Conservation (phyloP, 2,113 vertebrate species). For the Nerophis lumbriciformis region DNA sequence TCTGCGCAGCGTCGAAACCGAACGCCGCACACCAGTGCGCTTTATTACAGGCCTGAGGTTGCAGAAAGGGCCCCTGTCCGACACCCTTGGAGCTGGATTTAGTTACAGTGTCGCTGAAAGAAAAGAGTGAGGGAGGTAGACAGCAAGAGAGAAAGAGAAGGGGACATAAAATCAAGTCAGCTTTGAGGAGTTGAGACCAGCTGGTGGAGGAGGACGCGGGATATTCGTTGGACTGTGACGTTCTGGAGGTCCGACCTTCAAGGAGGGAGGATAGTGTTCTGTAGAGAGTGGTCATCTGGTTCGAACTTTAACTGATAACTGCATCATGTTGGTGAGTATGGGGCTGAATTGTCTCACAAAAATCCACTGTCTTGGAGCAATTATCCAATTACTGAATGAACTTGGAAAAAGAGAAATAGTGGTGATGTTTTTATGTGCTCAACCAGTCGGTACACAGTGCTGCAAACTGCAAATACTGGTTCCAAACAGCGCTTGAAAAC, state of each 20-base stretch:
- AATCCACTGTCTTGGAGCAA: neutral
- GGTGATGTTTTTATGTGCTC: neutral
- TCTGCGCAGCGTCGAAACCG: neutral
- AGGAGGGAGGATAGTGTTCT: constrained; percentile 13
- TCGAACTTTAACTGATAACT: constrained; percentile 13
- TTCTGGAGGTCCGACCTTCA: constrained; percentile 16
- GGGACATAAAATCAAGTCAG: constrained; percentile 1
- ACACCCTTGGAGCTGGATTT: constrained; percentile 29
- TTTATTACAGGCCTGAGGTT: constrained; percentile 12
- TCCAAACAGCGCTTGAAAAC: neutral
- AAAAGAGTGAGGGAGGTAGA: constrained; percentile 6
- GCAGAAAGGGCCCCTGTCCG: constrained; percentile 16
- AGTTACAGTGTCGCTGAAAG: constrained; percentile 29
- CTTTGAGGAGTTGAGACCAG: constrained; percentile 12
- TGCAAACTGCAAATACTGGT: neutral
- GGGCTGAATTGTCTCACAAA: neutral
- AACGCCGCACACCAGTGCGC: neutral
- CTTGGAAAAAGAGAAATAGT: neutral
- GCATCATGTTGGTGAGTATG: constrained; percentile 64
- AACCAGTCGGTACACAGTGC: neutral
- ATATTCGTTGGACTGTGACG: constrained; percentile 7
- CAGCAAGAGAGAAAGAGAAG: neutral
- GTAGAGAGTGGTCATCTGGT: constrained; percentile 10
- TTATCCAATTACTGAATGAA: neutral
- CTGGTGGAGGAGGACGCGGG: constrained; percentile 6